Evolutionary conservation across 2,888 invertebrate species (phyloP).

Genomic region (Melitaea athalia): DNA sequence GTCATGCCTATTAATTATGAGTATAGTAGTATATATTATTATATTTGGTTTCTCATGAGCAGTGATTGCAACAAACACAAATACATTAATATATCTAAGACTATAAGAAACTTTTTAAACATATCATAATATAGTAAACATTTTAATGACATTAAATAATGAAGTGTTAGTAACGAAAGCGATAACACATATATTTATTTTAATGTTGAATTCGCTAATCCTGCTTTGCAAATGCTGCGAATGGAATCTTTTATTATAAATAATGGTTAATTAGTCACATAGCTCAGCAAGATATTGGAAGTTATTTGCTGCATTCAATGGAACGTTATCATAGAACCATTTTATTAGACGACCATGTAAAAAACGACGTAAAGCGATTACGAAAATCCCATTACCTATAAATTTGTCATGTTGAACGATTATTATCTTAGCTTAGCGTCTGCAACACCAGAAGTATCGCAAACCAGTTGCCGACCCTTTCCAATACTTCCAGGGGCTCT

Average conservation of each 20-base stretch:
- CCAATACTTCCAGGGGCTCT: too few species aligned
- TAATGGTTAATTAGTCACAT: conserved; percentile 1
- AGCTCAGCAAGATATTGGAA: not conserved
- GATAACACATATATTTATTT: not conserved
- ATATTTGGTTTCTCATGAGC: too few species aligned
- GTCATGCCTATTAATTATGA: too few species aligned
- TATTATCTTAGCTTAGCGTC: too few species aligned
- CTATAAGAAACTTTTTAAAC: not conserved
- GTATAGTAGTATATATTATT: too few species aligned
- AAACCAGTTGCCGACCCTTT: too few species aligned
- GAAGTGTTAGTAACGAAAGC: conserved; percentile 7
- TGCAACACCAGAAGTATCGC: too few species aligned
- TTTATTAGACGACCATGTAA: too few species aligned
- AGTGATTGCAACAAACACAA: too few species aligned
- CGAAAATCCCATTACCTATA: too few species aligned
- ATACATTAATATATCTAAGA: conserved; percentile 7
- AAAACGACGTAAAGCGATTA: too few species aligned
- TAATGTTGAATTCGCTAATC: not conserved
- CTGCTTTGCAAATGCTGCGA: not conserved
- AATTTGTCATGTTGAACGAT: too few species aligned
- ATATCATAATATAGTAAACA: conserved; percentile 1
- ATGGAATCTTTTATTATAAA: not conserved
- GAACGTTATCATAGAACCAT: not conserved
- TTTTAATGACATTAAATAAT: not conserved
- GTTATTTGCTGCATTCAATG: not conserved